These are phyloP conservation scores for Xestia c-nigrum DNA, from an alignment of 2,888 invertebrate genomes.

Conservation along the genomic window DNA sequence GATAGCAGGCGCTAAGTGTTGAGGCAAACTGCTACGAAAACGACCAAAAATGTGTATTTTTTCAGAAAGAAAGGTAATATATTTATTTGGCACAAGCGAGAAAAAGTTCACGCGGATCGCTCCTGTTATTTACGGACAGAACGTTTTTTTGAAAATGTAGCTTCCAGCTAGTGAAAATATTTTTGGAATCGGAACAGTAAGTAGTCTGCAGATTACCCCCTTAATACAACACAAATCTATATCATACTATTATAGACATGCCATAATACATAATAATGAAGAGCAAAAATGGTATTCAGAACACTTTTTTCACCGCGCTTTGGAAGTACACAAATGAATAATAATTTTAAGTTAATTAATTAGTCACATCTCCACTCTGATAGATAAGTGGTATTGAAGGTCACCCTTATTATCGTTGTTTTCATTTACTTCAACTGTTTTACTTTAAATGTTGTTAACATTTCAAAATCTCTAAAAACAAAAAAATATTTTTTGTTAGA, in stretches of 20 bases:
- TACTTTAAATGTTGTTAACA: constrained; percentile 20
- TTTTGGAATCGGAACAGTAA: no score
- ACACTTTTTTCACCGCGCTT: not conserved
- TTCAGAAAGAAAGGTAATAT: no score
- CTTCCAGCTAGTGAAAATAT: no score
- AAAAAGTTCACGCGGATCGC: no score
- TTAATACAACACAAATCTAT: no score
- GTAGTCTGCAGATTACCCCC: no score
- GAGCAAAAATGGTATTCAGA: not conserved
- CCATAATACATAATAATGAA: not conserved
- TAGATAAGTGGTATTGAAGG: constrained; percentile 41
- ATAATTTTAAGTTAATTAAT: constrained; percentile 22
- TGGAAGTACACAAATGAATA: not conserved
- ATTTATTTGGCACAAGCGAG: not conserved
- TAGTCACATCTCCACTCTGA: constrained; percentile 15
- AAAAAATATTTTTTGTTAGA: not conserved
- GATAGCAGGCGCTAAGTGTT: constrained; percentile 87
- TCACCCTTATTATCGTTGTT: constrained; percentile 45
- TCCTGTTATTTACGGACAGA: no score
- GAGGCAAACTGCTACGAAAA: constrained; percentile 72
- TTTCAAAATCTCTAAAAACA: constrained; percentile 3
- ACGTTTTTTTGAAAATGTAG: no score
- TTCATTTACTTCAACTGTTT: constrained; percentile 31
- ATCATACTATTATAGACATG: no score
- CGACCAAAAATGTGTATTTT: constrained; percentile 15